Conservation (phyloP, 2,797 vertebrate genomes). For the Mionectes olivaceus region DNA sequence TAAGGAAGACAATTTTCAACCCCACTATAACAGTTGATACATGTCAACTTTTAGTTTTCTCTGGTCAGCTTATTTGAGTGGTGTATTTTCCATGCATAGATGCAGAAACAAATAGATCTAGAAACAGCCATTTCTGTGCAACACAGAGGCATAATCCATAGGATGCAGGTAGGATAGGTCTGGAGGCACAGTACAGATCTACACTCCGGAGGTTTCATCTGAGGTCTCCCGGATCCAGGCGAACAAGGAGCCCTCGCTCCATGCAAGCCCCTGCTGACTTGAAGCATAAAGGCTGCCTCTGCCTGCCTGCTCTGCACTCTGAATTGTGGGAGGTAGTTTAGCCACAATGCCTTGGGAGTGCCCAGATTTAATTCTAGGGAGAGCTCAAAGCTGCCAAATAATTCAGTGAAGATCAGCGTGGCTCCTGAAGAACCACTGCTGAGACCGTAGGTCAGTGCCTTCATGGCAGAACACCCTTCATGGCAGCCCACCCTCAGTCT, state of each 20-base stretch:
- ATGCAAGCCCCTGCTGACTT: not conserved
- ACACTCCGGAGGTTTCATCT: not conserved
- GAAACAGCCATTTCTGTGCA: not conserved
- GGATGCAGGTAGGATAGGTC: not conserved
- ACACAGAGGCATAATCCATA: not conserved
- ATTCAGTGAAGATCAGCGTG: not conserved
- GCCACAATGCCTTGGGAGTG: not conserved
- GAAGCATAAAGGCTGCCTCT: not conserved
- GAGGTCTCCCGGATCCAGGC: rapidly evolving
- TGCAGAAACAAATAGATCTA: not conserved
- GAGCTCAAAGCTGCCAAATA: not conserved
- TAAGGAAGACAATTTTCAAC: not conserved
- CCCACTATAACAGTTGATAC: not conserved
- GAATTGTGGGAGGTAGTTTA: not conserved
- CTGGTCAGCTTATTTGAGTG: not conserved
- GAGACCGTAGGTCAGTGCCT: not conserved
- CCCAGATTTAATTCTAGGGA: not conserved
- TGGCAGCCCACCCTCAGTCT: not conserved
- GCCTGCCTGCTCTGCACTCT: not conserved
- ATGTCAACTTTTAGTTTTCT: not conserved
- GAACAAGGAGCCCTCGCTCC: not conserved
- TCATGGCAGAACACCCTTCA: not conserved
- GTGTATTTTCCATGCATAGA: not conserved
- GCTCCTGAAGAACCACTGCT: not conserved
- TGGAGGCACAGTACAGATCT: not conserved